Conservation (phyloP, 2,888 invertebrate genomes). For the Spilosoma lubricipeda region DNA sequence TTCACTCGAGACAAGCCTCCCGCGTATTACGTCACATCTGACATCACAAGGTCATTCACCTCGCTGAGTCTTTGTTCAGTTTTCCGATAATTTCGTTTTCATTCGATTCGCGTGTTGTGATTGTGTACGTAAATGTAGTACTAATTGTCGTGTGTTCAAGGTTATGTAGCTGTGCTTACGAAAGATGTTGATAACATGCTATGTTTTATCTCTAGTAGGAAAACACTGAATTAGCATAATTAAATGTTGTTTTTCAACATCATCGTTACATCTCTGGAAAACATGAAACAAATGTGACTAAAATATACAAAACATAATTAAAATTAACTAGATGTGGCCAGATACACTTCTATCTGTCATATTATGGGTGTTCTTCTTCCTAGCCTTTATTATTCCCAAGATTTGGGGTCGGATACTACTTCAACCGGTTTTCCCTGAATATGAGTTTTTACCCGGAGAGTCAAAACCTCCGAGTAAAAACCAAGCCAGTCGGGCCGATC, state of each 20-base stretch:
- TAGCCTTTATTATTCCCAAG: too few relatives aligned
- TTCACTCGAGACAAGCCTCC: constrained; percentile 60
- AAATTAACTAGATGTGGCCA: too few relatives aligned
- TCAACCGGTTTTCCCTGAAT: too few relatives aligned
- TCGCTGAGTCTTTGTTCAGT: constrained; percentile 32
- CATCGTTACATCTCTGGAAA: not conserved
- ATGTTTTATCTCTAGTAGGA: not conserved
- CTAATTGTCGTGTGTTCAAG: constrained; percentile 14
- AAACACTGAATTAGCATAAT: not conserved
- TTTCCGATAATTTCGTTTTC: constrained; percentile 49
- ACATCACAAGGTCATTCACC: constrained; percentile 63
- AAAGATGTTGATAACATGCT: not conserved
- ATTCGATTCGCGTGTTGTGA: constrained; percentile 17
- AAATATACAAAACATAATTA: not conserved
- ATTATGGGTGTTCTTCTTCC: too few relatives aligned
- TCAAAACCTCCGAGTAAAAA: too few relatives aligned
- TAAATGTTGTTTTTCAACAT: not conserved
- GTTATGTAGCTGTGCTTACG: not conserved
- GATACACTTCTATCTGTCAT: too few relatives aligned
- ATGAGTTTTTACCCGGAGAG: too few relatives aligned
- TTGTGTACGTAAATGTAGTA: constrained; percentile 1
- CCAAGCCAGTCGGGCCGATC: too few relatives aligned
- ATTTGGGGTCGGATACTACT: too few relatives aligned
- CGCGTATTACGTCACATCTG: constrained; percentile 59
- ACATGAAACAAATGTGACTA: not conserved